Percentiles rank a stretch among this genome's conserved stretches.
These are phyloP conservation scores for Psilanteris sp. DNA, from an alignment of 1,140 invertebrate genomes.

Conservation along the genomic window DNA sequence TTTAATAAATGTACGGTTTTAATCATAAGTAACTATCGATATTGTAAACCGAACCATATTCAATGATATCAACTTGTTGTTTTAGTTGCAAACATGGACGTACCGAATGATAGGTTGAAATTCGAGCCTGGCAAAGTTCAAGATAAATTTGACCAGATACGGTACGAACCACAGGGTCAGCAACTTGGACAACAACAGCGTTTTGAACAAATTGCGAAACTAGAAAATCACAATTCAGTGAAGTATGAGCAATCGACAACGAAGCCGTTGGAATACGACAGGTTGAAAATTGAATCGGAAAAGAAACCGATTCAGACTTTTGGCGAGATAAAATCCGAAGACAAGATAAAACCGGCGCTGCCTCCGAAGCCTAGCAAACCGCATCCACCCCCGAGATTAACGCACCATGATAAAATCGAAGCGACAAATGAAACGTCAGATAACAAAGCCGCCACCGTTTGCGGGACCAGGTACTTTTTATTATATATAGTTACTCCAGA, in stretches of 20 bases:
- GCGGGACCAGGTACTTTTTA: constrained; percentile 35
- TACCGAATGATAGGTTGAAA: constrained; percentile 50
- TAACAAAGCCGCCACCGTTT: constrained; percentile 32
- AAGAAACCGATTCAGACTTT: constrained; percentile 59
- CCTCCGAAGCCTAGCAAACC: constrained; percentile 78
- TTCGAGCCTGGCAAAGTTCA: constrained; percentile 59
- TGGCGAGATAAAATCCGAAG: constrained; percentile 68
- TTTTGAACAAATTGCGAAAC: constrained; percentile 64
- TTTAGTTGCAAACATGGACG: neutral
- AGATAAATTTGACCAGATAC: constrained; percentile 68
- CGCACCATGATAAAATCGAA: constrained; percentile 76
- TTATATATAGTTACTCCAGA: too few species aligned
- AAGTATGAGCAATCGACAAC: constrained; percentile 73
- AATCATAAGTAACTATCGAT: too few species aligned
- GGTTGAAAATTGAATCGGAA: constrained; percentile 66
- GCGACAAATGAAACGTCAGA: constrained; percentile 48
- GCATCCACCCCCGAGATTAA: constrained; percentile 76
- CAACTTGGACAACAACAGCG: constrained; percentile 53
- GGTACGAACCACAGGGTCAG: constrained; percentile 37
- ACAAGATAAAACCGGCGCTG: constrained; percentile 76
- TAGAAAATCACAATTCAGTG: constrained; percentile 61
- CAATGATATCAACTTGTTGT: too few species aligned
- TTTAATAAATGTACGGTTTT: too few species aligned
- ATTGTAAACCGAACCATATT: too few species aligned
- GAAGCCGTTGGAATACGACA: constrained; percentile 73